A percentile compares a stretch with the other conserved stretches of the same genome.
Conservation (phyloP, 2,113 vertebrate genomes). For the Alethe castanea region DNA sequence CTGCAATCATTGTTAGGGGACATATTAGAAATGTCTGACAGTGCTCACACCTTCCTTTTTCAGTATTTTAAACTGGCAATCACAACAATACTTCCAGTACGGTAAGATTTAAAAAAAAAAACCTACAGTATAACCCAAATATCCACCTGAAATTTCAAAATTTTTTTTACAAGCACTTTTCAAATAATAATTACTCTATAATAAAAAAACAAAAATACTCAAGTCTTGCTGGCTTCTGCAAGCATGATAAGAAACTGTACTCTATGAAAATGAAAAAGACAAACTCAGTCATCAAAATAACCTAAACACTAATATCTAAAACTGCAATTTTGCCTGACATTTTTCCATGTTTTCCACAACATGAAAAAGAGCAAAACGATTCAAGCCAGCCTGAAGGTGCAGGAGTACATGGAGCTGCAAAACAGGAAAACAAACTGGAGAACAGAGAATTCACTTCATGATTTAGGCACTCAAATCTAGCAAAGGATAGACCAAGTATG, state of each 20-base stretch:
- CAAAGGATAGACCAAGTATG: neutral
- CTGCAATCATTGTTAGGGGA: neutral
- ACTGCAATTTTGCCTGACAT: neutral
- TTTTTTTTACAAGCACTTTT: neutral
- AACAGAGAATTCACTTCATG: neutral
- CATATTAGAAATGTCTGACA: neutral
- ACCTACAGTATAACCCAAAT: neutral
- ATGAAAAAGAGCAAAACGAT: neutral
- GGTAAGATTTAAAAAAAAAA: neutral
- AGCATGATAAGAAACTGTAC: neutral
- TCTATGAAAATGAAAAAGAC: neutral
- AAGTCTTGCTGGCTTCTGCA: neutral
- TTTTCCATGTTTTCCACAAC: neutral
- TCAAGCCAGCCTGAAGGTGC: neutral
- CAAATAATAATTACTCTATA: neutral
- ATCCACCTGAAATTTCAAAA: neutral
- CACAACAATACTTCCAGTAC: neutral
- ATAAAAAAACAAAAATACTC: neutral
- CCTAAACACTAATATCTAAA: neutral
- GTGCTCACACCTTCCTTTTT: neutral
- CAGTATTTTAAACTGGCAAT: neutral
- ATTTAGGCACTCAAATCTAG: neutral
- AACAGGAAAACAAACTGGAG: neutral
- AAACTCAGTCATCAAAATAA: neutral
- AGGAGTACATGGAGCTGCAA: neutral